A percentile compares a stretch with the other conserved stretches of the same genome.
phyloP scores from a whole-genome alignment of 2,888 invertebrate genomes.

The Gymnocheta viridis region DNA sequence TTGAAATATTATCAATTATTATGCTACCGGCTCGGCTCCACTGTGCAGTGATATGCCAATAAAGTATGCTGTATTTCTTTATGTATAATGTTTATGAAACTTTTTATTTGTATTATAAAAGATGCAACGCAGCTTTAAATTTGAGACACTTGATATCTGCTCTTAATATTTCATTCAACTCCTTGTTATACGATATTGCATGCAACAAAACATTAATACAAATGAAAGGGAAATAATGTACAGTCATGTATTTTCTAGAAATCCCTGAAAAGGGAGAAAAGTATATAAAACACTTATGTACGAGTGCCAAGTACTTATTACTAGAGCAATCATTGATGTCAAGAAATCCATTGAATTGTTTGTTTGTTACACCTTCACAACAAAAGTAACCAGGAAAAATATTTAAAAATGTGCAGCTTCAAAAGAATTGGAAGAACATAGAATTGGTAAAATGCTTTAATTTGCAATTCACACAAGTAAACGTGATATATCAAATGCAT shows the following conservation, averaged over 20 bases:
- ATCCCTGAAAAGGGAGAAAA: neutral
- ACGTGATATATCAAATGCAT: neutral
- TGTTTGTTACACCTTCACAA: slow-evolving; percentile 47
- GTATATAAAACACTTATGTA: neutral
- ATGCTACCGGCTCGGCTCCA: neutral
- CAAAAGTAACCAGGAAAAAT: neutral
- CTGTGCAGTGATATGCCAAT: neutral
- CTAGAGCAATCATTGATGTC: slow-evolving; percentile 42
- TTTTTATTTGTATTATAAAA: neutral
- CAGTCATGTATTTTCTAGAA: neutral
- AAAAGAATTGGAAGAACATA: neutral
- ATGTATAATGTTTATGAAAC: too few relatives aligned
- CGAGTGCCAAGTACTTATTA: slow-evolving; percentile 28
- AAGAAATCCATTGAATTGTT: slow-evolving; percentile 34
- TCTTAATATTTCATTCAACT: slow-evolving; percentile 5
- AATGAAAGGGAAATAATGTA: neutral
- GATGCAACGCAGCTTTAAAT: neutral
- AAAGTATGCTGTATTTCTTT: neutral
- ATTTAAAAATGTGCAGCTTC: neutral
- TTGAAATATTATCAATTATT: too few relatives aligned
- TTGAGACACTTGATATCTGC: neutral
- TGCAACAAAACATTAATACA: neutral
- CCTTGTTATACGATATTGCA: neutral
- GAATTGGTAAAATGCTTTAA: neutral
- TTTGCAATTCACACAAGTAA: neutral